phyloP scores from a whole-genome alignment of 2,888 invertebrate genomes.

The Lissocephala sabroskyi region DNA sequence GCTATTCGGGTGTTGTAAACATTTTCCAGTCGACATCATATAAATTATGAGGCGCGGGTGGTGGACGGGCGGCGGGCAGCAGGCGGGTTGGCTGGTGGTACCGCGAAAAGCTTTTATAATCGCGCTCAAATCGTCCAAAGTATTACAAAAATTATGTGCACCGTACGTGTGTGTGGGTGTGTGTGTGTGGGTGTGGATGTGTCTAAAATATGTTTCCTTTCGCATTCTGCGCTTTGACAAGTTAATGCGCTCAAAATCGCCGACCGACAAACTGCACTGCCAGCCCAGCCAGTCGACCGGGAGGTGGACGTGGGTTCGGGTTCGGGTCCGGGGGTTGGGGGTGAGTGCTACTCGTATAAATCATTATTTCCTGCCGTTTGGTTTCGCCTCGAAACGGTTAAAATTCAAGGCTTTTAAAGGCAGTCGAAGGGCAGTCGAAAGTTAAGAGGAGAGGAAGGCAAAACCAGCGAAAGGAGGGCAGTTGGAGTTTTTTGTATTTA shows the following conservation, averaged over 20 bases:
- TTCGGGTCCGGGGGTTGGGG: not conserved
- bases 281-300: not conserved
- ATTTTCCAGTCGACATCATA: constrained; percentile 66
- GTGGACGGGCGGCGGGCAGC: too few relatives aligned
- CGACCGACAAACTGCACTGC: constrained; percentile 11
- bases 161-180: constrained; percentile 13
- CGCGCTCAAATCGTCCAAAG: constrained; percentile 69
- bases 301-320: not conserved
- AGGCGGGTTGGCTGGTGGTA: too few relatives aligned
- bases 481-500: too few relatives aligned
- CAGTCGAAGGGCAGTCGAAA: too few relatives aligned
- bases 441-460: too few relatives aligned
- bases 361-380: not conserved
- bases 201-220: constrained; percentile 67
- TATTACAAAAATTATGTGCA: constrained; percentile 67
- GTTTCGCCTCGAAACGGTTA: too few relatives aligned
- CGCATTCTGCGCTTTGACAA: constrained; percentile 64
- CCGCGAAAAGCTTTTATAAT: constrained; percentile 72
- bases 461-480: too few relatives aligned
- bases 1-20: constrained; percentile 54
- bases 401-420: too few relatives aligned
- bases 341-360: not conserved
- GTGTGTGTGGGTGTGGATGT: constrained; percentile 38
- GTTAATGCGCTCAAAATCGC: constrained; percentile 59
- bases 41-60: constrained; percentile 71